phyloP scores from a whole-genome alignment of 2,797 vertebrate genomes.

The Chaunax sp. region DNA sequence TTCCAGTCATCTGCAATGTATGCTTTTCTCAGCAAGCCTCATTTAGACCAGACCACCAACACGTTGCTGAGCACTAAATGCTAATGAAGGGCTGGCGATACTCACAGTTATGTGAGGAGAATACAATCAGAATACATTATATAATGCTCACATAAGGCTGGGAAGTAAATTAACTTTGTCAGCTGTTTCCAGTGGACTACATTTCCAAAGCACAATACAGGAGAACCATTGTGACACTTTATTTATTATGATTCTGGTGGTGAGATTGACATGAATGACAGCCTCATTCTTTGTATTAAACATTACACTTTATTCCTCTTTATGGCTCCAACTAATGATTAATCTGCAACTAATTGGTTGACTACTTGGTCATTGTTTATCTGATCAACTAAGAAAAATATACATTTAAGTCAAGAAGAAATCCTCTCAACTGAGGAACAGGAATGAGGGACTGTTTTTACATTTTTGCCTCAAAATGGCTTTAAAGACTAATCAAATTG shows the following conservation, averaged over 20 bases:
- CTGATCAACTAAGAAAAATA: not conserved
- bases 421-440: too few species aligned
- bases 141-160: slow-evolving; percentile 36
- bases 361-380: not conserved
- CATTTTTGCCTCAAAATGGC: too few species aligned
- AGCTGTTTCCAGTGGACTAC: slow-evolving; percentile 35
- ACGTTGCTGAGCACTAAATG: slow-evolving; percentile 34
- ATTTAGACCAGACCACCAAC: slow-evolving; percentile 27
- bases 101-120: slow-evolving; percentile 22
- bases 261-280: slow-evolving; percentile 11
- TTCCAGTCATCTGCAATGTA: slow-evolving; percentile 9
- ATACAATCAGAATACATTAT: slow-evolving; percentile 29
- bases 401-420: too few species aligned
- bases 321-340: not conserved
- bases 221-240: slow-evolving; percentile 1
- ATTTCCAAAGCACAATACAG: slow-evolving; percentile 27
- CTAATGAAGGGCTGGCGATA: slow-evolving; percentile 30
- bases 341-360: not conserved
- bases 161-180: slow-evolving; percentile 47
- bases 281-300: slow-evolving; percentile 2
- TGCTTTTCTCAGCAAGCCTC: not conserved
- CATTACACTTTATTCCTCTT: not conserved
- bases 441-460: too few species aligned
- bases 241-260: slow-evolving; percentile 11
- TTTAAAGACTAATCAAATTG: too few species aligned